phyloP scores from a whole-genome alignment of 1,140 invertebrate species.

The Zaprionus vittiger region DNA sequence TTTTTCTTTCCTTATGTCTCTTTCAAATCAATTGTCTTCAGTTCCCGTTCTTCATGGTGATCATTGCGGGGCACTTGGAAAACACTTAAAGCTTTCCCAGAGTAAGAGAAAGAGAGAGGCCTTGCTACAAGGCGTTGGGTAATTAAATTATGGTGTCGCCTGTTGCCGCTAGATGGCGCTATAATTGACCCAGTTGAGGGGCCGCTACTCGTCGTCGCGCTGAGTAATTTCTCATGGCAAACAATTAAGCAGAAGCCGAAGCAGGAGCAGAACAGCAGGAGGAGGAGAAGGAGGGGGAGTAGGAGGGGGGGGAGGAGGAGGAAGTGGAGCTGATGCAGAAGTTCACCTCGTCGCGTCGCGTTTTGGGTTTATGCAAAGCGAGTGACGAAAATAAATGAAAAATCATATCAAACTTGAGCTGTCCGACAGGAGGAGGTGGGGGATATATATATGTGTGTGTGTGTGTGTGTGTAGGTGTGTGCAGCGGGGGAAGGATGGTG shows the following conservation, averaged over 20 bases:
- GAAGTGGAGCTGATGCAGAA: background rate
- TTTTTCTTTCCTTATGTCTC: background rate
- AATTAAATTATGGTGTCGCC: conserved; percentile 37
- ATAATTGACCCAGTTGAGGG: conserved; percentile 36
- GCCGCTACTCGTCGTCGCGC: background rate
- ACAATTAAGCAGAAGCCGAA: conserved; percentile 51
- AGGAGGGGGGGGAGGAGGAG: background rate
- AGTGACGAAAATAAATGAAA: conserved; percentile 60
- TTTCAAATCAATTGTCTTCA: background rate
- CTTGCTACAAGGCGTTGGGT: conserved; percentile 10
- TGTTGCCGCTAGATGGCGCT: conserved; percentile 43
- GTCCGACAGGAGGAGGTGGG: background rate
- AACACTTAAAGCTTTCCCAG: background rate
- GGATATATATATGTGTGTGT: background rate
- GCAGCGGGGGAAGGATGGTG: background rate
- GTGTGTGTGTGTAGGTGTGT: background rate
- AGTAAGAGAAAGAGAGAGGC: background rate
- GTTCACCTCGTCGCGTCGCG: conserved; percentile 11
- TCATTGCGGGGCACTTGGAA: conserved; percentile 6
- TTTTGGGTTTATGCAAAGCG: conserved; percentile 45
- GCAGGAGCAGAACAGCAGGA: background rate
- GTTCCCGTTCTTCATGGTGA: background rate
- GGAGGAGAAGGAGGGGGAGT: background rate
- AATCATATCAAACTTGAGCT: conserved; percentile 67
- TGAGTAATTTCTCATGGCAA: conserved; percentile 59